Conservation (phyloP, 2,888 invertebrate genomes). For the Rhogogaster chlorosoma region DNA sequence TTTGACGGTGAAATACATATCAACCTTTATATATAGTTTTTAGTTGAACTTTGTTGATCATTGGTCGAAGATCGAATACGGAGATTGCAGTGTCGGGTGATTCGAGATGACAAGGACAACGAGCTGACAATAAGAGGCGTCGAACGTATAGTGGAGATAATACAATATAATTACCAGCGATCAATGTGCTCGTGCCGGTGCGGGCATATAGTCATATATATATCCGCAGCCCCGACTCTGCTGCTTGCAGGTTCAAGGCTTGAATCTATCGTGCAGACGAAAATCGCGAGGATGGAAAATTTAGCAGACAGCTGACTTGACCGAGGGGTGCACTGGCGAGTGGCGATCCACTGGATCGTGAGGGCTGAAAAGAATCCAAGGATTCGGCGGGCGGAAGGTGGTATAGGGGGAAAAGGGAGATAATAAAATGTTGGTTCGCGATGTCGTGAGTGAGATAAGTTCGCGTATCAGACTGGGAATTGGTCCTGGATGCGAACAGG, state of each 20-base stretch:
- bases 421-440: slow-evolving; percentile 51
- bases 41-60: not conserved
- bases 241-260: not conserved
- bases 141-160: not conserved
- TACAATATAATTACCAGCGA: not conserved
- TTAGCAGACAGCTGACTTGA: not conserved
- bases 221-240: not conserved
- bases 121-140: not conserved
- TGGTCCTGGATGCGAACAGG: slow-evolving; percentile 39
- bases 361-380: not conserved
- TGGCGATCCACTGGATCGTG: not conserved
- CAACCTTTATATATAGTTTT: not conserved
- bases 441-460: slow-evolving; percentile 50
- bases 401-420: not conserved
- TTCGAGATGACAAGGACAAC: not conserved
- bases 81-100: not conserved
- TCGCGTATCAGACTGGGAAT: slow-evolving; percentile 51
- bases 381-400: not conserved
- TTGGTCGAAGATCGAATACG: not conserved
- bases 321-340: not conserved
- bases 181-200: not conserved
- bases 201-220: not conserved
- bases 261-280: slow-evolving; percentile 5
- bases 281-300: not conserved
- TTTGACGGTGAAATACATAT: not conserved